These are phyloP conservation scores for Anas platyrhynchos DNA, from an alignment of 2,113 vertebrate genomes.

Conservation along the genomic window DNA sequence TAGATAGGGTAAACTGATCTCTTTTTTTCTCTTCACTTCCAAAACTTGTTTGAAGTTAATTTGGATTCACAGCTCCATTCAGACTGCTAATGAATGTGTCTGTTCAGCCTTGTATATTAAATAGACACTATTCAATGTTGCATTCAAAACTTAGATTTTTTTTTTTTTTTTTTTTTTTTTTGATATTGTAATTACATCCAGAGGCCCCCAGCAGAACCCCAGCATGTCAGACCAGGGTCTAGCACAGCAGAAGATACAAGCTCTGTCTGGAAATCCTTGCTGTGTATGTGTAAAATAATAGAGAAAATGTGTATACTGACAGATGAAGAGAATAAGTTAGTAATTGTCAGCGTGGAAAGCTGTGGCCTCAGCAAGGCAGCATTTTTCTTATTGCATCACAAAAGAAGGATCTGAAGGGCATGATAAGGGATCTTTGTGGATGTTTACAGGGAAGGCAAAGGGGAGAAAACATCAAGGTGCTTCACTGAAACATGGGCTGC, in stretches of 20 bases:
- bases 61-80: not conserved
- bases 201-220: not conserved
- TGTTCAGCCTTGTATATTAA: not conserved
- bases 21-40: not conserved
- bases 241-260: not conserved
- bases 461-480: not conserved
- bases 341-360: not conserved
- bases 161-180: not conserved
- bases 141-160: not conserved
- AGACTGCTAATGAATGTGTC: not conserved
- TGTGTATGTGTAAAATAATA: not conserved
- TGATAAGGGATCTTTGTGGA: not conserved
- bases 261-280: not conserved
- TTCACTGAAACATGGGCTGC: not conserved
- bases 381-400: not conserved
- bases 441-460: constrained; percentile 16
- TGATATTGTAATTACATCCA: not conserved
- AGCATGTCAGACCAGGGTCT: not conserved
- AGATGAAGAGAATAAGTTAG: not conserved
- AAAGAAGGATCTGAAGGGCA: not conserved
- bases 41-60: not conserved
- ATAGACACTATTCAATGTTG: not conserved
- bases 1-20: not conserved
- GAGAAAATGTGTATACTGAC: not conserved
- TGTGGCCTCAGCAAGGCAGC: constrained; percentile 8